A percentile compares a stretch with the other conserved stretches of the same genome.
phyloP scores from a whole-genome alignment of 2,888 invertebrate species.

The Malachius bipustulatus region DNA sequence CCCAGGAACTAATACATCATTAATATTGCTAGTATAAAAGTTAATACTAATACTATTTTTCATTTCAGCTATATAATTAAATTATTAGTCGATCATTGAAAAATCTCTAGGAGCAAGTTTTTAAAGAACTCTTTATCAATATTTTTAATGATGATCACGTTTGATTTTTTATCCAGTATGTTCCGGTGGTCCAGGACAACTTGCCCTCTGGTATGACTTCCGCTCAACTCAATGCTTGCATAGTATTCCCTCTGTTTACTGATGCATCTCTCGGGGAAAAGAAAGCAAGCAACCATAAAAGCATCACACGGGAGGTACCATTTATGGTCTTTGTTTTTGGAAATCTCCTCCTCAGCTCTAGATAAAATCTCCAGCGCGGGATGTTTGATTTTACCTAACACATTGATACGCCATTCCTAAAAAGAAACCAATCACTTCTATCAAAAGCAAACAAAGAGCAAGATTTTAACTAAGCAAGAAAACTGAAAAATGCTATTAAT shows the following conservation, averaged over 20 bases:
- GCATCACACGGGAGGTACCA: slow-evolving; percentile 2
- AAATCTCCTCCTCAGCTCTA: not conserved
- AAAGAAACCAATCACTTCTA: no score
- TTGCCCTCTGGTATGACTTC: slow-evolving; percentile 21
- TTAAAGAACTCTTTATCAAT: slow-evolving; percentile 1
- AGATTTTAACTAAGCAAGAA: no score
- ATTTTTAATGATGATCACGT: not conserved
- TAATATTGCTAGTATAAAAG: no score
- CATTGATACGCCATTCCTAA: not conserved
- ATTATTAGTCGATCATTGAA: no score
- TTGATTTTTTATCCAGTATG: not conserved
- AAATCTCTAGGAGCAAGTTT: not conserved
- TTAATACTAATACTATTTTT: no score
- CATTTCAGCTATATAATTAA: no score
- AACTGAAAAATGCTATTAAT: no score
- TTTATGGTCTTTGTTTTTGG: not conserved
- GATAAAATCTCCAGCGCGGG: not conserved
- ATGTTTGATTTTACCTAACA: not conserved
- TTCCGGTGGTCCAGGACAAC: slow-evolving; percentile 1
- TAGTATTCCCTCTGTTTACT: slow-evolving; percentile 14
- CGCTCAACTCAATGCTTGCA: slow-evolving; percentile 47
- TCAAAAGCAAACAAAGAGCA: no score
- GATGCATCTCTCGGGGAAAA: not conserved
- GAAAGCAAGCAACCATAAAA: not conserved
- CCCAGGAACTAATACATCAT: no score